A percentile compares a stretch with the other conserved stretches of the same genome.
These are phyloP conservation scores for Sminthurides bifidus DNA, from an alignment of 1,140 invertebrate genomes.

Conservation along the genomic window DNA sequence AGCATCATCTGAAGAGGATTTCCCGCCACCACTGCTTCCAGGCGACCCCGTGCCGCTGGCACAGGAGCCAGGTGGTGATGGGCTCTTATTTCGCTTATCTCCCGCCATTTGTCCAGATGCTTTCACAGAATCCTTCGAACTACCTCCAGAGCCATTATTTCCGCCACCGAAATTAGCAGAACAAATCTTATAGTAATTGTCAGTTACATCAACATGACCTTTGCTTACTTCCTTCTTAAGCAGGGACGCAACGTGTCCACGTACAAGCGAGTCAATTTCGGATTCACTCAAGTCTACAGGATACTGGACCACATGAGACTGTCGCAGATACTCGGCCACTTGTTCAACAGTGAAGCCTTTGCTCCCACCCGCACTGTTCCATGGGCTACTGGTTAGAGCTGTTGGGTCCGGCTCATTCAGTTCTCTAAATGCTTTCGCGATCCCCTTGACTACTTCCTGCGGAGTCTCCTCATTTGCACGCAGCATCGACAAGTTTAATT, in stretches of 20 bases:
- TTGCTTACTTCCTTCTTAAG: conserved; percentile 14
- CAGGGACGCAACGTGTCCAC: conserved; percentile 1
- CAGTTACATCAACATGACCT: conserved; percentile 19
- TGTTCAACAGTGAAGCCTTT: conserved; percentile 17
- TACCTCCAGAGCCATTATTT: background rate
- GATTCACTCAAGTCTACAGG: background rate
- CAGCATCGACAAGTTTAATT: conserved; percentile 10
- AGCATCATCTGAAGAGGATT: background rate
- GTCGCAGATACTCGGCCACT: conserved; percentile 24
- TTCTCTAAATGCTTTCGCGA: conserved; percentile 26
- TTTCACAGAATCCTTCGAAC: background rate
- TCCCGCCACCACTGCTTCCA: conserved; percentile 2
- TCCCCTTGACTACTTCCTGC: conserved; percentile 16
- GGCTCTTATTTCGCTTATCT: background rate
- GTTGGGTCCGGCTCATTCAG: conserved; percentile 23
- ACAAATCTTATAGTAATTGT: background rate
- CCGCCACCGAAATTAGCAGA: background rate
- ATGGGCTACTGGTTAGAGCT: background rate
- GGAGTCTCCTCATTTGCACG: conserved; percentile 3
- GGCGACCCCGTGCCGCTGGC: background rate
- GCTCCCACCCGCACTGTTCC: conserved; percentile 2
- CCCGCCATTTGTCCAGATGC: too few species aligned
- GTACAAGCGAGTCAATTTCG: background rate
- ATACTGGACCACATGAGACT: conserved; percentile 24
- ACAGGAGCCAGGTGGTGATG: background rate